phyloP scores from a whole-genome alignment of 2,797 vertebrate species.

The Pteronotus mesoamericanus region DNA sequence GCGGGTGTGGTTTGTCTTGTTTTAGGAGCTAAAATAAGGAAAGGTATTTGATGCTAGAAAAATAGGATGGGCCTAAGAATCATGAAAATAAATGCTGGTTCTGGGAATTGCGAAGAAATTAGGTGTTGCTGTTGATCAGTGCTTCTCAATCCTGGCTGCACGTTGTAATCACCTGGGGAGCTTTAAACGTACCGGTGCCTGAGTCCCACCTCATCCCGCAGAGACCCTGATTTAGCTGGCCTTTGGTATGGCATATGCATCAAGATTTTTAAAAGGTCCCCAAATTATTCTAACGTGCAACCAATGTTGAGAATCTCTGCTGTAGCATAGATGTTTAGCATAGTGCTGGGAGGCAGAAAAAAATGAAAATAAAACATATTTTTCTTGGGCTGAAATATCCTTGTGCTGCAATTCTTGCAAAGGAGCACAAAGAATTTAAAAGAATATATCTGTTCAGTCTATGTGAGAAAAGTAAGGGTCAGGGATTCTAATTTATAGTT shows the following conservation, averaged over 20 bases:
- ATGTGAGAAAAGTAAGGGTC: not conserved
- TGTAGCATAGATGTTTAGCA: not conserved
- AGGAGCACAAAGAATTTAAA: not conserved
- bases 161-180: not conserved
- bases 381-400: conserved; percentile 4
- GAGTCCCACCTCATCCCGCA: not conserved
- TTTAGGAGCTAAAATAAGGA: not conserved
- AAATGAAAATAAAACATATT: not conserved
- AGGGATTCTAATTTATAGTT: not conserved
- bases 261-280: not conserved
- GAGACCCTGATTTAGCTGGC: not conserved
- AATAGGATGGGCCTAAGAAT: not conserved
- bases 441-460: not conserved
- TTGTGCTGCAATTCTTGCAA: not conserved
- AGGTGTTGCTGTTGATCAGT: not conserved
- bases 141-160: not conserved
- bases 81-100: not conserved
- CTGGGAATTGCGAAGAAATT: not conserved
- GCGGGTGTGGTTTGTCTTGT: not conserved
- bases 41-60: conserved; percentile 8
- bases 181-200: not conserved
- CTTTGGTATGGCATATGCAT: not conserved
- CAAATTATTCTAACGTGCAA: not conserved
- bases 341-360: not conserved
- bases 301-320: not conserved